Conservation (phyloP, 1,140 invertebrate species). For the Hyles euphorbiae region DNA sequence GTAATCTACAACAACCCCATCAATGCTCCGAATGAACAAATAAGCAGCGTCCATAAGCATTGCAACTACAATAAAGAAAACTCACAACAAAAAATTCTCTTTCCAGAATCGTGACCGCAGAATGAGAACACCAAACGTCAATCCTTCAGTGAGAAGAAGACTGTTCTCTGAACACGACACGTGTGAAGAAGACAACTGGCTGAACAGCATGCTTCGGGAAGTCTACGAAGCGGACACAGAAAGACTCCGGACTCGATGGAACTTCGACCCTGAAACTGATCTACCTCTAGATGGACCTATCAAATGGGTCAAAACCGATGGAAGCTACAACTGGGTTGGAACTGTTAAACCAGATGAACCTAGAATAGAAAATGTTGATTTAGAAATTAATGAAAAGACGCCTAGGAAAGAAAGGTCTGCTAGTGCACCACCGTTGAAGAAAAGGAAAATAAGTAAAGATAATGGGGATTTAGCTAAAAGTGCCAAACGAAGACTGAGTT, state of each 20-base stretch:
- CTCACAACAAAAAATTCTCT: too few species aligned
- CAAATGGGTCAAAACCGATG: slow-evolving; percentile 30
- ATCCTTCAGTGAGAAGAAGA: not conserved
- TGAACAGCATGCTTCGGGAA: slow-evolving; percentile 41
- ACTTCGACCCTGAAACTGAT: slow-evolving; percentile 54
- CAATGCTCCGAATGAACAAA: too few species aligned
- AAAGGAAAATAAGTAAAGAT: too few species aligned
- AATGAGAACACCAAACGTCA: too few species aligned
- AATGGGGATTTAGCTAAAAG: too few species aligned
- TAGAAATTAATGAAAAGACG: not conserved
- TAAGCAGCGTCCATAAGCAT: too few species aligned
- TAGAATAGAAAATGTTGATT: not conserved
- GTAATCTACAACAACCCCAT: too few species aligned
- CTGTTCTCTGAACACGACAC: slow-evolving; percentile 37
- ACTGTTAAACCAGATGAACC: slow-evolving; percentile 15
- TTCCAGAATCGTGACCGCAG: too few species aligned
- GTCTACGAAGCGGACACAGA: slow-evolving; percentile 24
- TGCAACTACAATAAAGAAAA: too few species aligned
- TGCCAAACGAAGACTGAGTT: too few species aligned
- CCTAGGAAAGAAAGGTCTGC: too few species aligned
- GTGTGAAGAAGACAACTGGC: slow-evolving; percentile 34
- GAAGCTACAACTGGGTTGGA: slow-evolving; percentile 30
- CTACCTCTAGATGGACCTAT: slow-evolving; percentile 36
- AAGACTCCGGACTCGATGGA: slow-evolving; percentile 41
- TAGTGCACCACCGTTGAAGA: too few species aligned